phyloP scores from a whole-genome alignment of 2,888 invertebrate genomes.

The Tachina lurida region DNA sequence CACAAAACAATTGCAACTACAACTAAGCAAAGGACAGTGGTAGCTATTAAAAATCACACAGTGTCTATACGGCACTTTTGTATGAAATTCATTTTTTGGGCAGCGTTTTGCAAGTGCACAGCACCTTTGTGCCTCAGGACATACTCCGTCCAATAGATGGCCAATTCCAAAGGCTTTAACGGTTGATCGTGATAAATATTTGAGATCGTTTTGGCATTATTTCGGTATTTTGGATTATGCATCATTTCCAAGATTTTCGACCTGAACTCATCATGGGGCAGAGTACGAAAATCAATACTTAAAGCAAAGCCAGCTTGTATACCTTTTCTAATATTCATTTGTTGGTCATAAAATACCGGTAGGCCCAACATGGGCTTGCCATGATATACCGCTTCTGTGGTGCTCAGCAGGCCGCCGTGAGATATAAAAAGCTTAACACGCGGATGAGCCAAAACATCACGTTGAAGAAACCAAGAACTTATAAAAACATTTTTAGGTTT shows the following conservation, averaged over 20 bases:
- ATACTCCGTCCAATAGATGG: conserved; percentile 78
- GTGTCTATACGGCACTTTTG: conserved; percentile 76
- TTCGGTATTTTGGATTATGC: conserved; percentile 59
- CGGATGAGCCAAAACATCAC: conserved; percentile 82
- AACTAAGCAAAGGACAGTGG: no score
- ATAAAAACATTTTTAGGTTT: conserved; percentile 77
- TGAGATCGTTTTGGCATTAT: conserved; percentile 60
- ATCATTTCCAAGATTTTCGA: conserved; percentile 48
- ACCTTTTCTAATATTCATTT: conserved; percentile 78
- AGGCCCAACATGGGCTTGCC: conserved; percentile 83
- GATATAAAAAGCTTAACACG: conserved; percentile 84
- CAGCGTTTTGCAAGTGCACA: conserved; percentile 75
- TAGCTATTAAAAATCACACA: conserved; percentile 1
- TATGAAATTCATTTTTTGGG: conserved; percentile 75
- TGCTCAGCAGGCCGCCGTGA: conserved; percentile 84
- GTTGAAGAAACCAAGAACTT: conserved; percentile 81
- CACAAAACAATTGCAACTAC: no score
- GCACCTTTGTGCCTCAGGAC: conserved; percentile 71
- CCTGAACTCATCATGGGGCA: conserved; percentile 39
- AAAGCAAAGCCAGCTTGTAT: conserved; percentile 78
- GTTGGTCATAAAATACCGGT: conserved; percentile 82
- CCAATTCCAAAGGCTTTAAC: conserved; percentile 75
- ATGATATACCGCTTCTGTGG: conserved; percentile 83
- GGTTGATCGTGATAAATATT: conserved; percentile 79
- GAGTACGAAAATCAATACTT: conserved; percentile 70